These are phyloP conservation scores for Ectemnius continuus DNA, from an alignment of 2,888 invertebrate species.

Conservation along the genomic window DNA sequence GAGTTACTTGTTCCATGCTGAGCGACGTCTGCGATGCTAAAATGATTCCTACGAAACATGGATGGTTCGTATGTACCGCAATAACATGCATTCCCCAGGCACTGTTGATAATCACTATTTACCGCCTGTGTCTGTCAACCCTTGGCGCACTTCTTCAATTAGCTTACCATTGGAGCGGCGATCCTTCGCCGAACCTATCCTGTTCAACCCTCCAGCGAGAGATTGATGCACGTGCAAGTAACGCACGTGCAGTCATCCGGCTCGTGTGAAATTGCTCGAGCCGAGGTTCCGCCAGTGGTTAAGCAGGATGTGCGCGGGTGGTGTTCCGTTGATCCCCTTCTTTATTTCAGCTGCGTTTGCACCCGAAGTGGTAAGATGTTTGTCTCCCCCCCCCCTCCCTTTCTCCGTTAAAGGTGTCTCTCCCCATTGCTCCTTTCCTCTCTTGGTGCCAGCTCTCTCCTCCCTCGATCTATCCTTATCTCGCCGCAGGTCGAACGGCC, in stretches of 20 bases:
- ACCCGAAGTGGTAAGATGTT: slow-evolving; percentile 33
- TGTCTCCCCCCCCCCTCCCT: slow-evolving; percentile 39
- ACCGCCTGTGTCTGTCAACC: no score
- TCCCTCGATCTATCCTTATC: slow-evolving; percentile 44
- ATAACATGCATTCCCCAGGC: no score
- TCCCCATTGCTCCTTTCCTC: slow-evolving; percentile 10
- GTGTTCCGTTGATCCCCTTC: slow-evolving; percentile 50
- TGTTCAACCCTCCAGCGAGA: slow-evolving; percentile 18
- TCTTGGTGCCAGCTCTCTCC: background rate
- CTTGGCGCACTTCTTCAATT: no score
- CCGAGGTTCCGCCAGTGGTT: slow-evolving; percentile 62
- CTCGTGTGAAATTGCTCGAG: slow-evolving; percentile 63
- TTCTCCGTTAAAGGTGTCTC: slow-evolving; percentile 50
- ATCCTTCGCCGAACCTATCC: slow-evolving; percentile 23
- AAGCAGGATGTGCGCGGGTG: slow-evolving; percentile 68
- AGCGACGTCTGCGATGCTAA: no score
- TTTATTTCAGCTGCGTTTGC: slow-evolving; percentile 41
- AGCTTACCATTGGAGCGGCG: slow-evolving; percentile 1
- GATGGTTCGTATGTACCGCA: no score
- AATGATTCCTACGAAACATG: no score
- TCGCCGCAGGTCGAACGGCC: slow-evolving; percentile 48
- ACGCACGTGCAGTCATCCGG: slow-evolving; percentile 41
- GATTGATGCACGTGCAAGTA: slow-evolving; percentile 36
- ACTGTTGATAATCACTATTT: no score
- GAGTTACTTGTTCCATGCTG: no score